Conservation (phyloP, 2,113 vertebrate genomes). For the Leptocoma aspasia region DNA sequence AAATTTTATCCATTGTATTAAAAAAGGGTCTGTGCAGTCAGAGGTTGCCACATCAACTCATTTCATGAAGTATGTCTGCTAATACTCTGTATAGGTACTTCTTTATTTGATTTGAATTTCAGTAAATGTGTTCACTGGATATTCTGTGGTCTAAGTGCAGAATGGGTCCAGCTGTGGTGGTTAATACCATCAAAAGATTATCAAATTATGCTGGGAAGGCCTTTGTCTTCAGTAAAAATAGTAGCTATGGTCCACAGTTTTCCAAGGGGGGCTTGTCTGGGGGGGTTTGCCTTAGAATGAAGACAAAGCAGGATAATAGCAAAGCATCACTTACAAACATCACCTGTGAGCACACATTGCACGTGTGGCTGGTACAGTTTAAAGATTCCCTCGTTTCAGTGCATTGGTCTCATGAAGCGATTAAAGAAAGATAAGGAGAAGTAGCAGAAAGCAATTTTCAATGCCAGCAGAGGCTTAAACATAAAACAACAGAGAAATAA, state of each 20-base stretch:
- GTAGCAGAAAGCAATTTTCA: not conserved
- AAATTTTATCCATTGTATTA: not conserved
- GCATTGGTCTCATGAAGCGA: not conserved
- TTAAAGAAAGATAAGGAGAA: not conserved
- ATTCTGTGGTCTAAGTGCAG: not conserved
- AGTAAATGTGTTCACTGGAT: not conserved
- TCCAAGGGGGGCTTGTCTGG: not conserved
- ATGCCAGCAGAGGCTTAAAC: not conserved
- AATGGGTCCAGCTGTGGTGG: not conserved
- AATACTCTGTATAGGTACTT: not conserved
- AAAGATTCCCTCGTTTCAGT: not conserved
- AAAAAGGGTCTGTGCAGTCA: not conserved
- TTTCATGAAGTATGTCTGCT: not conserved
- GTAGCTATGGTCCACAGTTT: not conserved
- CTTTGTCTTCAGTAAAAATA: not conserved
- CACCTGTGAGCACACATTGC: not conserved
- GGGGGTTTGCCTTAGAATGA: not conserved
- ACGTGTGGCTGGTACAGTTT: not conserved
- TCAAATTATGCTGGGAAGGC: not conserved
- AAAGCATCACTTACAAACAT: not conserved
- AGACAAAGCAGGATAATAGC: not conserved
- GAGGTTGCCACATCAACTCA: not conserved
- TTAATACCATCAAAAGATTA: not conserved
- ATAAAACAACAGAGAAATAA: constrained; percentile 19
- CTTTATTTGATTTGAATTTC: not conserved